These are phyloP conservation scores for Tetragonisca angustula DNA, from an alignment of 2,888 invertebrate genomes.

Conservation along the genomic window DNA sequence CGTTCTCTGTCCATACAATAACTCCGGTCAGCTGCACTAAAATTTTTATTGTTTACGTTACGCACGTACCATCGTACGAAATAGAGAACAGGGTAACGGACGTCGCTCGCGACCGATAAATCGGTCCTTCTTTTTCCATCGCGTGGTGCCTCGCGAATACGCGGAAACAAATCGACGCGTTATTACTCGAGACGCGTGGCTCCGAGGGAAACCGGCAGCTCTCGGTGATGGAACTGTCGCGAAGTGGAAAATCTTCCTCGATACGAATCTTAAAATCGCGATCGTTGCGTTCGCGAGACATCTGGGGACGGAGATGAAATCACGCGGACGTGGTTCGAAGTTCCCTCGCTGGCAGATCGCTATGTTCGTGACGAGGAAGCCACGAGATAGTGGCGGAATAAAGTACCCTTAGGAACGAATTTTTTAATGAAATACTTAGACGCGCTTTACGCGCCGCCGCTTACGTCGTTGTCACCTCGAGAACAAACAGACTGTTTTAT, in stretches of 20 bases:
- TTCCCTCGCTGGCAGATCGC: not conserved
- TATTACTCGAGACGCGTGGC: not conserved
- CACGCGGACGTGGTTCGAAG: not conserved
- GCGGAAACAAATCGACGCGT: constrained; percentile 21
- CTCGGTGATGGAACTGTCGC: not conserved
- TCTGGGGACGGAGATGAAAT: not conserved
- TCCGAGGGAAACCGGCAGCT: not conserved
- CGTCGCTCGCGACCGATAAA: constrained; percentile 10
- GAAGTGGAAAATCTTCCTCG: not conserved
- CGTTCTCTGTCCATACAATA: constrained; percentile 56
- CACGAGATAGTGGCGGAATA: not conserved
- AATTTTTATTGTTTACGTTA: constrained; percentile 57
- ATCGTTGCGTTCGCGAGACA: not conserved
- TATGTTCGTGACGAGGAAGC: not conserved
- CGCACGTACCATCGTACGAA: not conserved
- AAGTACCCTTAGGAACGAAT: constrained; percentile 21
- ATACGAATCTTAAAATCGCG: not conserved
- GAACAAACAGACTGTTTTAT: constrained; percentile 40
- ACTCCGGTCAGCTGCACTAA: constrained; percentile 41
- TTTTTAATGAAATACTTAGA: constrained; percentile 77
- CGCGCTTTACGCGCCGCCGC: constrained; percentile 28
- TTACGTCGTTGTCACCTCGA: constrained; percentile 44
- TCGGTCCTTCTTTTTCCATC: constrained; percentile 18
- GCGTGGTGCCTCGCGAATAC: constrained; percentile 35
- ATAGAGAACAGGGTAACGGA: constrained; percentile 16